Conservation (phyloP, 2,113 vertebrate species). For the Nothoprocta pentlandii region DNA sequence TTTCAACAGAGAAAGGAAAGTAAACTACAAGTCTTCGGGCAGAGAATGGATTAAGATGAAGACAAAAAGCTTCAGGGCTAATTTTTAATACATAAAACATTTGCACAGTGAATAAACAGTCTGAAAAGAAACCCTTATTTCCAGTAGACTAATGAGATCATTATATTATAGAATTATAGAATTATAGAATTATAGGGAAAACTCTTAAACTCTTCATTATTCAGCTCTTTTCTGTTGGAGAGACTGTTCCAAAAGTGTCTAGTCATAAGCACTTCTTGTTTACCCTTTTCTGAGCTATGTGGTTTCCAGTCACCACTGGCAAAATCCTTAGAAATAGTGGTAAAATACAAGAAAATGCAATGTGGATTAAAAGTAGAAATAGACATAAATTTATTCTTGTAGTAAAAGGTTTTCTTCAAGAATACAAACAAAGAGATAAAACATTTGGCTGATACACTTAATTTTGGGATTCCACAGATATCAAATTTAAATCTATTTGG, state of each 20-base stretch:
- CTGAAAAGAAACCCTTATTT: not conserved
- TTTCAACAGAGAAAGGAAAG: not conserved
- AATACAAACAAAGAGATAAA: not conserved
- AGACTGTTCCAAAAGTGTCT: rapidly evolving
- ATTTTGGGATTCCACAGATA: not conserved
- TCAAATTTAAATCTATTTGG: not conserved
- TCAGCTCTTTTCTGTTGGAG: rapidly evolving
- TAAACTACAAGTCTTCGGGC: not conserved
- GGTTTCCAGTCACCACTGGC: not conserved
- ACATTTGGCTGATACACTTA: not conserved
- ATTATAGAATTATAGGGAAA: not conserved
- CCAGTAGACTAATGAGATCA: not conserved
- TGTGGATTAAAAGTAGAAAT: not conserved
- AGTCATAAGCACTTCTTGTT: not conserved
- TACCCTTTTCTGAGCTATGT: not conserved
- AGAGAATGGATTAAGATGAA: not conserved
- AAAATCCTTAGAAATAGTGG: not conserved
- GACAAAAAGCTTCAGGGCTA: not conserved
- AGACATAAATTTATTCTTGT: not conserved
- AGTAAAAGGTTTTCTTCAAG: not conserved
- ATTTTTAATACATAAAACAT: not conserved
- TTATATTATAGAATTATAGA: too few relatives aligned
- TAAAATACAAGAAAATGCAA: not conserved
- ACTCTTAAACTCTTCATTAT: not conserved
- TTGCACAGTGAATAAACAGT: not conserved